Base-by-base conservation (phyloP, 92 coral and sea anemone genomes). In the Micromussa lordhowensis region DNA sequence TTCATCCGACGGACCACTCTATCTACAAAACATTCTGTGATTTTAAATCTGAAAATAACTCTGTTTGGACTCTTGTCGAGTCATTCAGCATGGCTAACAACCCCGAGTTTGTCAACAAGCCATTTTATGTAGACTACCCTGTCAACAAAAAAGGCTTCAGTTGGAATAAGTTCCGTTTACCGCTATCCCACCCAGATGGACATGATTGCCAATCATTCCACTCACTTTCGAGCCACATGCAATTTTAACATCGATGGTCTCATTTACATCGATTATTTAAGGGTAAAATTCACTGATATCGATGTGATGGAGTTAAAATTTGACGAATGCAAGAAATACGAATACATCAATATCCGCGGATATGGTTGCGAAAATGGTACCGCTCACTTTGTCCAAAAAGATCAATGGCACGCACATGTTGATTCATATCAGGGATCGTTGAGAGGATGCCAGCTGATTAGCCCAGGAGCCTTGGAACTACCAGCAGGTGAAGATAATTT, bases 1-100 rank as follows among this genome's bases (percentile, higher is more conserved):
- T 58, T 61, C 53, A 77, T 44, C 36, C 89, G 17, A 35, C 38
- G 24, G 73, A 21, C 53, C 70, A 35, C 28, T 79, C 32, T 29
- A 0, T 48, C 49, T 51, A 58, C 40, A 63, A 81, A 22, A 80
- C 40, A 28, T 86, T 70, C 73, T 86, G 93, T 68, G 93, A 86
- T 78, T 81, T 87, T 38, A 82, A 82, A 16, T 64, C 91, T 31
- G 91, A 87, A 58, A 75, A 80, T 4, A 88, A 82, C 31, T 86
- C 82, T 36, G 91, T 87, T 75, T 87, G 94, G 94, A 91, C 91
- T 53, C 82, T 91, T 70, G 29, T 91, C 26, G 94, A 91, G 77
- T 91, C 94, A 17, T 87, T 91, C 68, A 85, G 85, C 24, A 17
- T 87, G 7, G 82, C 63, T 2, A 66, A 83, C 3, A 91, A 69